These are phyloP conservation scores for Drosophila virilis DNA, from an alignment of 1,140 invertebrate genomes.

Conservation along the genomic window DNA sequence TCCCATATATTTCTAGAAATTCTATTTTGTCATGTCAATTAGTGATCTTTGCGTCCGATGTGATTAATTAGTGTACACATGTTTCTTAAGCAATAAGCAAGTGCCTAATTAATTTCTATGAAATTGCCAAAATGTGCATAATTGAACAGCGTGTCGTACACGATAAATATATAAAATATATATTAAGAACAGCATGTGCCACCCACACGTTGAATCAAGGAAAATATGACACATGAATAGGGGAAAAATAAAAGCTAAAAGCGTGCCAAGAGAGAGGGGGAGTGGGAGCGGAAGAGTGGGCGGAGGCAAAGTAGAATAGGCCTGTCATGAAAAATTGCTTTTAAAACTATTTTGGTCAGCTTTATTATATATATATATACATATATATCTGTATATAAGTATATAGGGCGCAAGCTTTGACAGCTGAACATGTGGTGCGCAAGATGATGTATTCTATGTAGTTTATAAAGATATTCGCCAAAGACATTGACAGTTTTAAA, in stretches of 20 bases:
- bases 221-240: slow-evolving; percentile 6
- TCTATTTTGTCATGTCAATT: slow-evolving; percentile 32
- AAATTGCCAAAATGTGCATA: slow-evolving; percentile 31
- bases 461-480: slow-evolving; percentile 17
- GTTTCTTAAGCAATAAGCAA: slow-evolving; percentile 23
- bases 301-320: not conserved
- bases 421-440: slow-evolving; percentile 21
- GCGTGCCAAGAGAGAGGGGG: too few relatives aligned
- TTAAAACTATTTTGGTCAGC: slow-evolving; percentile 15
- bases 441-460: slow-evolving; percentile 1
- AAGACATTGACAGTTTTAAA: slow-evolving; percentile 59
- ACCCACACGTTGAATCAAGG: slow-evolving; percentile 24
- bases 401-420: slow-evolving; percentile 22
- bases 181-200: not conserved
- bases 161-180: not conserved
- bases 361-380: slow-evolving; percentile 17
- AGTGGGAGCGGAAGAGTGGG: too few relatives aligned
- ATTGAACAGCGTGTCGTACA: slow-evolving; percentile 28
- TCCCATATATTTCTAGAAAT: not conserved
- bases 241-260: too few relatives aligned
- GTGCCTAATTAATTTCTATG: slow-evolving; percentile 42
- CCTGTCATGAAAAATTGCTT: slow-evolving; percentile 36
- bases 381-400: slow-evolving; percentile 3
- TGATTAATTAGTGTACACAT: slow-evolving; percentile 49
- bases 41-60: slow-evolving; percentile 23